Base-by-base conservation (phyloP, 2,113 vertebrate genomes). In the Tympanuchus pallidicinctus region DNA sequence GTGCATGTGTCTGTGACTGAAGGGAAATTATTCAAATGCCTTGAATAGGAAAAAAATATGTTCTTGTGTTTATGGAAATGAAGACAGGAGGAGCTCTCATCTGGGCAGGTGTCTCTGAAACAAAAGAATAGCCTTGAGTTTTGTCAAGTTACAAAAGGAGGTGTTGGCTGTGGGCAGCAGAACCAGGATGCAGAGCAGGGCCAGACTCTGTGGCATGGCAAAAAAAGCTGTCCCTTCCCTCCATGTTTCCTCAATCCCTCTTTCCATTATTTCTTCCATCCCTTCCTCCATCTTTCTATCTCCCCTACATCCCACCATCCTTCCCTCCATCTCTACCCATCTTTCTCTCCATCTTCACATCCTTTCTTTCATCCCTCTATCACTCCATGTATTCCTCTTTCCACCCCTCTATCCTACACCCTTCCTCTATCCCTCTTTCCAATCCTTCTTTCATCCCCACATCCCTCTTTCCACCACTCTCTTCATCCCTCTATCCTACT, bases 31-130 rank as follows among this genome's bases (percentile, higher is more conserved):
- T 24, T 94, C 24, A 25, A 45, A 65, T 0, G 0, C 14, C 60
- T n/a, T 2, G 0, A 48, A 57, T 0, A 22, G 16, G 17, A 70
- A 69, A 57, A 45, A 69, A 65, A 54, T 1, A 2, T 56, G 8
- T 91, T 77, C 45, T 86, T 16, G 2, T 70, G 10, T 8, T 78
- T 74, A 30, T n/a, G 24, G 59, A 72, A 78, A 78, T 24, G 52
- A 45, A 56, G 38, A 18, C 36, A 75, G 22, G 12, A 70, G 11
- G n/a, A 86, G 8, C 5, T 34, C 43, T 86, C 38, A 12, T 2
- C 27, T 59, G 9, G 38, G 10, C 17, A 59, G 6, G 7, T 50
- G 83, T 88, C 36, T 78, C 6, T 42, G 61, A 38, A 32, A 32
- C 19, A 65, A 32, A 56, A 61, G 43, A 36, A 38, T 30, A 27